These are phyloP conservation scores for Python bivittatus DNA, from an alignment of 2,113 vertebrate genomes.

Conservation along the genomic window DNA sequence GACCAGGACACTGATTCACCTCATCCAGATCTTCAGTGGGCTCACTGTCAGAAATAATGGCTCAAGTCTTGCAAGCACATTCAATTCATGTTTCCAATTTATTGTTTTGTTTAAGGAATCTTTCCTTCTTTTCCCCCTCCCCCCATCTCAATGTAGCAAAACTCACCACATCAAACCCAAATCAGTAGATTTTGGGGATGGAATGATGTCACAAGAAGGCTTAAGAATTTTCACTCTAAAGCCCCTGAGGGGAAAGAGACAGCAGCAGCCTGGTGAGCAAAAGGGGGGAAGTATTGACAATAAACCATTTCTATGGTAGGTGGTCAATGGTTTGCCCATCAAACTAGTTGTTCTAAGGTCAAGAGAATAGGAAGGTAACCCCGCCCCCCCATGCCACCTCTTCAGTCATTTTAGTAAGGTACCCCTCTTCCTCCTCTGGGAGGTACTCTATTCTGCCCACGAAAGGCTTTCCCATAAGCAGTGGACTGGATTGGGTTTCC, in stretches of 20 bases:
- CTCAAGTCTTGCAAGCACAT: conserved; percentile 42
- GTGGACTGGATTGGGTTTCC: conserved; percentile 68
- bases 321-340: conserved; percentile 63
- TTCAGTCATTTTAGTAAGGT: conserved; percentile 72
- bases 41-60: conserved; percentile 32
- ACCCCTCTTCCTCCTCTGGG: conserved; percentile 78
- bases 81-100: conserved; percentile 44
- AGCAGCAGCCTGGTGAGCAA: conserved; percentile 58
- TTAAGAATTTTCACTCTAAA: conserved; percentile 13
- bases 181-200: conserved; percentile 38
- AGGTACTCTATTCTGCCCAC: conserved; percentile 72
- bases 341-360: conserved; percentile 59
- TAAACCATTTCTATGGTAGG: conserved; percentile 14
- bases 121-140: conserved; percentile 20
- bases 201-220: conserved; percentile 3
- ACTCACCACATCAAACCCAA: conserved; percentile 48
- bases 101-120: conserved; percentile 2
- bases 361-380: conserved; percentile 55
- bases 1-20: neutral
- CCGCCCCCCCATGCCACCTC: neutral
- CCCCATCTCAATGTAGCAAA: conserved; percentile 48
- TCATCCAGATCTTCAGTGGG: conserved; percentile 5
- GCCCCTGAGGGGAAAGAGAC: neutral
- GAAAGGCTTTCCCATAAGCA: conserved; percentile 73
- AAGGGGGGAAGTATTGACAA: conserved; percentile 31